Base-by-base conservation (phyloP, 2,113 vertebrate genomes). In the Condylura cristata region DNA sequence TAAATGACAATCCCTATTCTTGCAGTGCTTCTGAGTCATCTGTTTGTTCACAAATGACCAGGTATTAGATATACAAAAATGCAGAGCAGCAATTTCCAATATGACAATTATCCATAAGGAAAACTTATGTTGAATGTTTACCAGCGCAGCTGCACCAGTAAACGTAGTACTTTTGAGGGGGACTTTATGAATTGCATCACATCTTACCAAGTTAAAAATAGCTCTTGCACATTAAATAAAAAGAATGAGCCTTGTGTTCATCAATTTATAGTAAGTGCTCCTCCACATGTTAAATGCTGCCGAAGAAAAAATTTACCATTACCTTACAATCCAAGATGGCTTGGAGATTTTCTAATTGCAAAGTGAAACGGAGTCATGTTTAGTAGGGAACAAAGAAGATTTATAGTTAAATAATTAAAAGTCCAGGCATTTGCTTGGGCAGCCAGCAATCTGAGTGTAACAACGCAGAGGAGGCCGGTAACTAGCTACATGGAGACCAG, bases 241-340 rank as follows among this genome's bases (percentile, higher is more conserved):
- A 48, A 56, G 24, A 72, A 10, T 22, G 74, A 92, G n/a, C 37
- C 16, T 13, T 41, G 3, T 39, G 58, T 79, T 80, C 6, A 44
- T 74, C 85, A 86, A 68, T 71, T 68, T 79, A 79, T 60, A 89
- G 32, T 30, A 94, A 93, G 60, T 71, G 30, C 60, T 94, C 93
- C 51, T 95, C 65, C 26, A 84, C 2, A 48, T 86, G 6, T 34
- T 26, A 87, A 95, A 76, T 37, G 18, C 53, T 80, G 12, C 56
- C 51, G 39, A 82, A 91, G 66, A 88, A 86, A 90, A 90, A 94
- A 56, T 51, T 37, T 46, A 78, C 34, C 22, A 68, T 92, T 61
- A 65, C 39, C 94, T 86, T 53, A 89, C 95, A 95, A 89, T 80
- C 61, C 26, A 76, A 85, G 30, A 65, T 58, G 65, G 10, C 39